Evolutionary conservation across 1,140 invertebrate species (phyloP).

Genomic region (Macrocentrus cingulum): DNA sequence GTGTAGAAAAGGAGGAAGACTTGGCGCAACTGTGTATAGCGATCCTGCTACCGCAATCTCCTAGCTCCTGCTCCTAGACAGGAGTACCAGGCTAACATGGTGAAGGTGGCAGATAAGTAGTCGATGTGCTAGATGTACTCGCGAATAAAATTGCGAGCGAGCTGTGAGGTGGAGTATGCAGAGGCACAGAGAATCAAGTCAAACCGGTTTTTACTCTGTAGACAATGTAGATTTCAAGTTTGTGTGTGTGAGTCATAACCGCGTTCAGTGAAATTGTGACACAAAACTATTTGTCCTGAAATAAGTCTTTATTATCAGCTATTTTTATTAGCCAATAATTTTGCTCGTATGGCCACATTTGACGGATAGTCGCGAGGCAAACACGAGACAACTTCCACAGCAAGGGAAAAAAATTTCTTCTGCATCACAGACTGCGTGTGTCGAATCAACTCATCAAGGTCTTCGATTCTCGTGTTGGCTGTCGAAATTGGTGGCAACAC

Average conservation of each 20-base stretch:
- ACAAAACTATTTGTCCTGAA: neutral
- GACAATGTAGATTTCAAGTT: slow-evolving; percentile 8
- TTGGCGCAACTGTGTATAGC: no score
- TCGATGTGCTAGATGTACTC: slow-evolving; percentile 19
- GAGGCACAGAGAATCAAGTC: neutral
- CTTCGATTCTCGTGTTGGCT: slow-evolving; percentile 46
- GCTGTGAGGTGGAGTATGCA: neutral
- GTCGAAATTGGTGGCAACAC: slow-evolving; percentile 58
- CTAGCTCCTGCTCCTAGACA: slow-evolving; percentile 38
- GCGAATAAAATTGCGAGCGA: neutral
- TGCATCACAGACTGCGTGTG: slow-evolving; percentile 47
- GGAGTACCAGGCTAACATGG: slow-evolving; percentile 33
- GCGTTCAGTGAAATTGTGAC: no score
- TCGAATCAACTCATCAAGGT: slow-evolving; percentile 54
- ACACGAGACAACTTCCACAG: slow-evolving; percentile 20
- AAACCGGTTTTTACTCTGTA: neutral
- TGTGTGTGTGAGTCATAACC: neutral
- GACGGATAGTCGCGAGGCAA: slow-evolving; percentile 25
- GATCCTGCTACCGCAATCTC: slow-evolving; percentile 36
- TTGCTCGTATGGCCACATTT: neutral
- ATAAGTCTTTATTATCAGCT: neutral
- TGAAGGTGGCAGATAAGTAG: slow-evolving; percentile 26
- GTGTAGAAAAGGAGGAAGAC: no score
- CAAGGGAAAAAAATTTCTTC: slow-evolving; percentile 34
- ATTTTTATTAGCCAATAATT: slow-evolving; percentile 3